These are phyloP conservation scores for Dreissena polymorpha DNA, from an alignment of 1,140 invertebrate species.

Conservation along the genomic window DNA sequence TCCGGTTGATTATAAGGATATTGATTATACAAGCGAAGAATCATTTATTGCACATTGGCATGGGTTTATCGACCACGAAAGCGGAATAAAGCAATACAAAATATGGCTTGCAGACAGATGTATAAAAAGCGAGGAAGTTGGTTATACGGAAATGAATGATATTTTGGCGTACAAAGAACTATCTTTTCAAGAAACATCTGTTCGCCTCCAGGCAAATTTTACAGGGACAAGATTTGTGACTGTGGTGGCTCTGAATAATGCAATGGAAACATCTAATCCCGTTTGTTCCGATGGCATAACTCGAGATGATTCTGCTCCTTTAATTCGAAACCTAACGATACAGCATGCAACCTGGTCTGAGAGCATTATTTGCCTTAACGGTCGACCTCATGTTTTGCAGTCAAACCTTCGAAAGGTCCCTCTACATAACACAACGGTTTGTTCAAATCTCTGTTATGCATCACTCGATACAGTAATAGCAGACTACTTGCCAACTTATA, in stretches of 20 bases:
- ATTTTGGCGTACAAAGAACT: not conserved
- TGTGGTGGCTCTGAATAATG: conserved; percentile 60
- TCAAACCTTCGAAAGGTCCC: conserved; percentile 40
- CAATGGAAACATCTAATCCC: conserved; percentile 57
- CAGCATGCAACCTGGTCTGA: conserved; percentile 31
- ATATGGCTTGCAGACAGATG: conserved; percentile 51
- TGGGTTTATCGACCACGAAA: conserved; percentile 66
- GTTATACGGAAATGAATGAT: not conserved
- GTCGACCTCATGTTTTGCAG: conserved; percentile 49
- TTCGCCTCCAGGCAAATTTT: conserved; percentile 20
- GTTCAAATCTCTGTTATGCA: not conserved
- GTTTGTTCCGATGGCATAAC: conserved; percentile 61
- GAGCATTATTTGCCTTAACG: conserved; percentile 37
- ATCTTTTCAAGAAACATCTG: not conserved
- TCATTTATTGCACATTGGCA: conserved; percentile 54
- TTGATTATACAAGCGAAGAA: conserved; percentile 61
- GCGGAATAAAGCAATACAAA: conserved; percentile 58
- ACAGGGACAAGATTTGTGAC: conserved; percentile 46
- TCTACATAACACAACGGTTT: conserved; percentile 19
- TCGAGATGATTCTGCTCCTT: conserved; percentile 41
- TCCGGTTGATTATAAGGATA: conserved; percentile 34
- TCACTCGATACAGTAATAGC: not conserved
- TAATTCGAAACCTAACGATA: conserved; percentile 38
- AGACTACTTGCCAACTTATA: conserved; percentile 12
- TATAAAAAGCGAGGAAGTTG: conserved; percentile 30